Conservation (phyloP, 1,140 invertebrate species). For the Orius insidiosus region DNA sequence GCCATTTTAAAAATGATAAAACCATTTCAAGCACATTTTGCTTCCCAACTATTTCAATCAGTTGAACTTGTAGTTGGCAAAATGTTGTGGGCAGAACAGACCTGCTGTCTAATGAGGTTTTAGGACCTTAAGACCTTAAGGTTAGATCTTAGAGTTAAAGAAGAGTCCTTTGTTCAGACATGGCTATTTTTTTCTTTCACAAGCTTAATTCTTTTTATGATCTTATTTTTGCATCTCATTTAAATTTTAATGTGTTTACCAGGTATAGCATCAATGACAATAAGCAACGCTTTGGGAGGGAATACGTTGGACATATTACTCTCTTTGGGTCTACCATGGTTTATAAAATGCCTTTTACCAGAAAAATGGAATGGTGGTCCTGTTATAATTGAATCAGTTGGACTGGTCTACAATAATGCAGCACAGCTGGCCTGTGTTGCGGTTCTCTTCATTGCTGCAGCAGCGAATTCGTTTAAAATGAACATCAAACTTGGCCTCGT, state of each 20-base stretch:
- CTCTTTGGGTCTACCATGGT: constrained; percentile 73
- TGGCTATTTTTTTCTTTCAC: no score
- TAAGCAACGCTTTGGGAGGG: constrained; percentile 67
- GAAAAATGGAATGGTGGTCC: constrained; percentile 22
- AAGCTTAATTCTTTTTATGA: neutral
- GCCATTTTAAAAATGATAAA: no score
- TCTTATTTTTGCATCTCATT: constrained; percentile 23
- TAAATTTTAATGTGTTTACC: no score
- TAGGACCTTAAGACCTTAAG: no score
- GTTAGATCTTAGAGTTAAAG: no score
- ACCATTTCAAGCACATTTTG: no score
- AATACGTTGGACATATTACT: constrained; percentile 71
- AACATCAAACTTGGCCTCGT: constrained; percentile 19
- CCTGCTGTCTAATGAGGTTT: no score
- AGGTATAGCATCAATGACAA: constrained; percentile 69
- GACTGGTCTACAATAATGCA: constrained; percentile 21
- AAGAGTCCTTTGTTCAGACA: no score
- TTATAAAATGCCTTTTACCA: constrained; percentile 47
- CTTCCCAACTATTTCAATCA: no score
- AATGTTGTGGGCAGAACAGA: no score
- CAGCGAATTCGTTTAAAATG: constrained; percentile 13
- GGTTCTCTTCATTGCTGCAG: constrained; percentile 19
- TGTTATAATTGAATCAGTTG: constrained; percentile 18
- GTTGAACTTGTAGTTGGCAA: no score
- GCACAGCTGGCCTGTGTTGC: constrained; percentile 20